These are phyloP conservation scores for Gerris lacustris DNA, from an alignment of 2,888 invertebrate species.

Conservation along the genomic window DNA sequence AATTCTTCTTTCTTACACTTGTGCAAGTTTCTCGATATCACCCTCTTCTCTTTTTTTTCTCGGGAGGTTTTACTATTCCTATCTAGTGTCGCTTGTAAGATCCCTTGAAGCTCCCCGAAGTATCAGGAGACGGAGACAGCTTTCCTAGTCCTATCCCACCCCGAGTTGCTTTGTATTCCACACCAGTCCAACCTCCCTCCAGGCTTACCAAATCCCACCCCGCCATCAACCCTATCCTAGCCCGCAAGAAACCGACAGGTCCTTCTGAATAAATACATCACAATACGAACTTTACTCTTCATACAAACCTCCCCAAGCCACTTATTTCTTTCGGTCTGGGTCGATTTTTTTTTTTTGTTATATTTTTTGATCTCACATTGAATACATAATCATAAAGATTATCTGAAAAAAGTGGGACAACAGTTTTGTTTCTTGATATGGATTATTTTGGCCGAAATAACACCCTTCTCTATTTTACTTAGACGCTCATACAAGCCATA, in stretches of 20 bases:
- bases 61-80: neutral
- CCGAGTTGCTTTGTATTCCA: neutral
- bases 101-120: neutral
- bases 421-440: no score
- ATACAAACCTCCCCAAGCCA: no score
- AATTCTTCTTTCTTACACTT: neutral
- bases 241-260: neutral
- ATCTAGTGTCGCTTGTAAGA: neutral
- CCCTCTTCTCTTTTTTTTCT: no score
- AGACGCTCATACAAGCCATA: no score
- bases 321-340: no score
- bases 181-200: neutral
- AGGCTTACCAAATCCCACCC: neutral
- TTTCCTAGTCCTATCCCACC: neutral
- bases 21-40: neutral
- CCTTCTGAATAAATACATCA: slow-evolving; percentile 1
- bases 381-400: no score
- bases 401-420: no score
- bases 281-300: neutral
- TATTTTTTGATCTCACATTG: no score
- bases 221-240: neutral
- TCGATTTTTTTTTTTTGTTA: no score
- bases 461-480: no score
- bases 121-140: neutral
- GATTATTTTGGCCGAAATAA: no score